phyloP scores from a whole-genome alignment of 2,888 invertebrate species.

The Melinaea menophilus region DNA sequence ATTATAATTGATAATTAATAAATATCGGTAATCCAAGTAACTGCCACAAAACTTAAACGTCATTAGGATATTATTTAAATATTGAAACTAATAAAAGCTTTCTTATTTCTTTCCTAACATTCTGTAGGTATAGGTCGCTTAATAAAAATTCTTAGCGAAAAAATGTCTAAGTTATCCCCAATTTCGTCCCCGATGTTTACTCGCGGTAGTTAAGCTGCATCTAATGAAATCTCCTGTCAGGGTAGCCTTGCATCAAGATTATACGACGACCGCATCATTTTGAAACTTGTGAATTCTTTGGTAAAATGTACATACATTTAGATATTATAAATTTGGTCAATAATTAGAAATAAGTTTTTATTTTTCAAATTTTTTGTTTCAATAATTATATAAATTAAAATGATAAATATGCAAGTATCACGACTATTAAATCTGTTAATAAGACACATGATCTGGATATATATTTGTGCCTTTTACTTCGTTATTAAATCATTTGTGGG shows the following conservation, averaged over 20 bases:
- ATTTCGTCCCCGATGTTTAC: conserved; percentile 73
- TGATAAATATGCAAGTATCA: conserved; percentile 43
- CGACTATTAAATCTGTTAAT: conserved; percentile 32
- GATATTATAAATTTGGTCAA: too few relatives aligned
- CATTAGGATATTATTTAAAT: too few relatives aligned
- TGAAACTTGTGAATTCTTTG: conserved; percentile 38
- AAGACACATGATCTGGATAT: conserved; percentile 48
- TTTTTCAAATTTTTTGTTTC: too few relatives aligned
- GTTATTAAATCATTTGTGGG: conserved; percentile 50
- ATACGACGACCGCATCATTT: conserved; percentile 40
- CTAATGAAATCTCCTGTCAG: conserved; percentile 77
- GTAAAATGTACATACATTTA: background rate
- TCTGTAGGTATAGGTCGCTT: background rate
- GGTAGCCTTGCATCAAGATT: conserved; percentile 64
- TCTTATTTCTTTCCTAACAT: background rate
- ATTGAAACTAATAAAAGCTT: too few relatives aligned
- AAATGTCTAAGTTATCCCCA: conserved; percentile 62
- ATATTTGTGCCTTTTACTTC: conserved; percentile 50
- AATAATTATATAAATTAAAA: too few relatives aligned
- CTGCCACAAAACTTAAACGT: too few relatives aligned
- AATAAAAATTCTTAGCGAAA: conserved; percentile 55
- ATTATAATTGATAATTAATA: too few relatives aligned
- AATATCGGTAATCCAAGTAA: too few relatives aligned
- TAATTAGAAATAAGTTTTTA: too few relatives aligned
- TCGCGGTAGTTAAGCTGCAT: conserved; percentile 74